A percentile compares a stretch with the other conserved stretches of the same genome.
phyloP scores from a whole-genome alignment of 2,113 vertebrate genomes.

The Tinamus guttatus region DNA sequence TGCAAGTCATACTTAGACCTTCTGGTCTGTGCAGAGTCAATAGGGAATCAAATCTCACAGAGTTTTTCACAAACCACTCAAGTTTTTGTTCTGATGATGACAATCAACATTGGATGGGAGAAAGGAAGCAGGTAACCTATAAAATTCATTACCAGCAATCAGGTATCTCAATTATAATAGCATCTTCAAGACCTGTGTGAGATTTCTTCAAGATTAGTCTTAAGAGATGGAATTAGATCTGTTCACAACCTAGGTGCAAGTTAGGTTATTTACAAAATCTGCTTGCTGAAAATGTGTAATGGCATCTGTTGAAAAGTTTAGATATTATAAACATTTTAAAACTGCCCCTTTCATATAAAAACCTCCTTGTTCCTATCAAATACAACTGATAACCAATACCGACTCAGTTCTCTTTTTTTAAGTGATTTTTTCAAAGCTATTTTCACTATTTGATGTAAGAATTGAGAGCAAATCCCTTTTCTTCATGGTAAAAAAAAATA shows the following conservation, averaged over 20 bases:
- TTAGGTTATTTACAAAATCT: not conserved
- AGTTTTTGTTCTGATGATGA: not conserved
- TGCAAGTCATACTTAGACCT: not conserved
- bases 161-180: rapidly evolving
- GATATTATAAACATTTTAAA: not conserved
- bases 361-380: not conserved
- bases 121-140: not conserved
- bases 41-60: not conserved
- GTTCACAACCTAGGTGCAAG: rapidly evolving
- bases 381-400: not conserved
- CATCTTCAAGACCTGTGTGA: not conserved
- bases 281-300: not conserved
- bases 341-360: not conserved
- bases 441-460: not conserved
- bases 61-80: rapidly evolving
- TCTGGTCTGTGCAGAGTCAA: rapidly evolving
- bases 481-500: not conserved
- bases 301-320: not conserved
- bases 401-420: not conserved
- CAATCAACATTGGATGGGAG: not conserved
- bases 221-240: not conserved
- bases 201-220: not conserved
- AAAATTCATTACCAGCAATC: not conserved
- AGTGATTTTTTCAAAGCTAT: not conserved
- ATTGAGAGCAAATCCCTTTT: not conserved